Evolutionary conservation across 2,888 invertebrate species (phyloP).

Genomic region (Drosophila anceps): DNA sequence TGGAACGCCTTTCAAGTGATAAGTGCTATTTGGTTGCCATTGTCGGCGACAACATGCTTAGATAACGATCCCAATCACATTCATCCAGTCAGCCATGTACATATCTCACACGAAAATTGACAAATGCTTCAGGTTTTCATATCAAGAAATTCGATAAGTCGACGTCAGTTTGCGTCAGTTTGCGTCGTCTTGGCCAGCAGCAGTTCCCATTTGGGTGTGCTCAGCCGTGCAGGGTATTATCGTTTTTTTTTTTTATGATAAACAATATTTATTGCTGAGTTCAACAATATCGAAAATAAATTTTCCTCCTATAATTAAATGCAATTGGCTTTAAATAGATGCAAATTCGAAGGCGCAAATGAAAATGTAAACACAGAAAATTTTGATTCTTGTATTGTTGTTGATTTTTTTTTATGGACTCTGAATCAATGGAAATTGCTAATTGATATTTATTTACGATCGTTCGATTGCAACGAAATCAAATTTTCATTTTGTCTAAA

Average conservation of each 20-base stretch:
- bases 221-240: constrained; percentile 17
- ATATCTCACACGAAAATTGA: not conserved
- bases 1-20: constrained; percentile 8
- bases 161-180: constrained; percentile 18
- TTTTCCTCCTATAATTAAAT: constrained; percentile 12
- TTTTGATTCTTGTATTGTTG: not conserved
- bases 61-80: constrained; percentile 33
- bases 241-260: not conserved
- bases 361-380: constrained; percentile 10
- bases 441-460: constrained; percentile 18
- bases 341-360: not conserved
- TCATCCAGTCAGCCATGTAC: not conserved
- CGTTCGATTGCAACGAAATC: constrained; percentile 8
- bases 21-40: constrained; percentile 1
- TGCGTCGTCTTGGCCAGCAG: not conserved
- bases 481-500: constrained; percentile 4
- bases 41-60: not conserved
- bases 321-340: constrained; percentile 9
- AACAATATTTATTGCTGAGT: constrained; percentile 5
- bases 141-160: constrained; percentile 19
- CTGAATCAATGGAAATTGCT: not conserved
- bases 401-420: not conserved
- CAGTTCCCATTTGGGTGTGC: not conserved
- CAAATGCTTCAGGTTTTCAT: constrained; percentile 14
- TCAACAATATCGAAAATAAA: constrained; percentile 7